Evolutionary conservation across 2,113 vertebrate genomes (phyloP).

Genomic region (Gobio gobio): DNA sequence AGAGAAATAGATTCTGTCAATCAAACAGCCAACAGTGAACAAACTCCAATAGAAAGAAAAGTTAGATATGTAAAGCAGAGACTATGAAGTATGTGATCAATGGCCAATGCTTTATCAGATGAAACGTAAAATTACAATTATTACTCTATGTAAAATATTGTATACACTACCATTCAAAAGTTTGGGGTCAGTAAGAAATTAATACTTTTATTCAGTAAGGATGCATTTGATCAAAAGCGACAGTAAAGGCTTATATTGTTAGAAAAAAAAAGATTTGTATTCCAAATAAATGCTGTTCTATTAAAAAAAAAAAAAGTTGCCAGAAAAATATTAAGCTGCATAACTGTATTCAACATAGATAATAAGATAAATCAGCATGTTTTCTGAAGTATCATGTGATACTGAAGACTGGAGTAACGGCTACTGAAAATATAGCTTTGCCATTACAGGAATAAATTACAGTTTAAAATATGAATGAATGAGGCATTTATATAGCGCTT

Average conservation of each 20-base stretch:
- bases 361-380: not conserved
- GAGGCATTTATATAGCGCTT: too few species aligned
- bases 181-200: too few species aligned
- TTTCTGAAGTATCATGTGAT: not conserved
- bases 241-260: not conserved
- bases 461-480: too few species aligned
- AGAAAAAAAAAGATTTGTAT: too few species aligned
- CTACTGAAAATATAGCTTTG: not conserved
- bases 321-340: too few species aligned
- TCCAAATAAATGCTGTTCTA: too few species aligned
- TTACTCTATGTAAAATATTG: not conserved
- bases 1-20: slow-evolving; percentile 31
- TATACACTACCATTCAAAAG: not conserved
- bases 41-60: slow-evolving; percentile 2
- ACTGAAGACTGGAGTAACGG: not conserved
- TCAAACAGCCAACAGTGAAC: slow-evolving; percentile 3
- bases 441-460: not conserved
- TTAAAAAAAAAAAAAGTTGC: too few species aligned
- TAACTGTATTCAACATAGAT: too few species aligned
- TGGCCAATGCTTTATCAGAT: not conserved
- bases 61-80: not conserved
- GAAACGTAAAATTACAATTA: not conserved
- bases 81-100: not conserved
- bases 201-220: not conserved
- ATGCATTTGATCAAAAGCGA: not conserved